phyloP scores from a whole-genome alignment of 2,797 vertebrate genomes.

The Xiphophorus birchmanni region DNA sequence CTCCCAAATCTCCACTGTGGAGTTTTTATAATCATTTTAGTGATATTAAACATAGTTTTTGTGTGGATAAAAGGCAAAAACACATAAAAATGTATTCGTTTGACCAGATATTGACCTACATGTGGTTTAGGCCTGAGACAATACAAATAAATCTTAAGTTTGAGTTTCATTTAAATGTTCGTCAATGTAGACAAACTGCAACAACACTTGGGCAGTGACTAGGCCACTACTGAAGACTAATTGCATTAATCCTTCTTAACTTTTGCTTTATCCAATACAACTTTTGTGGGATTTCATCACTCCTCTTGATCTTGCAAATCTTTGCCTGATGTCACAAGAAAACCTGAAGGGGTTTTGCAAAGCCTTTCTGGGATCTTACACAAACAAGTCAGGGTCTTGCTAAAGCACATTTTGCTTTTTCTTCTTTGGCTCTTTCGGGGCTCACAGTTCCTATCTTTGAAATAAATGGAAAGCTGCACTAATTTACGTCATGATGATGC shows the following conservation, averaged over 20 bases:
- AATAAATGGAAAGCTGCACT: neutral
- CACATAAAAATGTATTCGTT: too few relatives aligned
- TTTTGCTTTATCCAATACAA: neutral
- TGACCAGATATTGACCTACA: too few relatives aligned
- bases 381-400: neutral
- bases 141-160: neutral
- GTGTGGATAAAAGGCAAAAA: too few relatives aligned
- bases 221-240: neutral
- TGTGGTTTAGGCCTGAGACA: neutral
- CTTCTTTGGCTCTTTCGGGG: neutral
- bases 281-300: neutral
- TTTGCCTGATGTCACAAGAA: neutral
- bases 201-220: neutral
- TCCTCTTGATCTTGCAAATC: neutral
- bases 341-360: neutral
- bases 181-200: neutral
- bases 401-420: neutral
- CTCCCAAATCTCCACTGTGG: too few relatives aligned
- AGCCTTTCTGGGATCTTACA: neutral
- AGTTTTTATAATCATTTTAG: too few relatives aligned
- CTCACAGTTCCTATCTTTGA: neutral
- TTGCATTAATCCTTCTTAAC: neutral
- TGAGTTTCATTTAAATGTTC: neutral
- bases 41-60: too few relatives aligned
- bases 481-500: neutral